Conservation (phyloP, 2,888 invertebrate genomes). For the Volucella inanis region DNA sequence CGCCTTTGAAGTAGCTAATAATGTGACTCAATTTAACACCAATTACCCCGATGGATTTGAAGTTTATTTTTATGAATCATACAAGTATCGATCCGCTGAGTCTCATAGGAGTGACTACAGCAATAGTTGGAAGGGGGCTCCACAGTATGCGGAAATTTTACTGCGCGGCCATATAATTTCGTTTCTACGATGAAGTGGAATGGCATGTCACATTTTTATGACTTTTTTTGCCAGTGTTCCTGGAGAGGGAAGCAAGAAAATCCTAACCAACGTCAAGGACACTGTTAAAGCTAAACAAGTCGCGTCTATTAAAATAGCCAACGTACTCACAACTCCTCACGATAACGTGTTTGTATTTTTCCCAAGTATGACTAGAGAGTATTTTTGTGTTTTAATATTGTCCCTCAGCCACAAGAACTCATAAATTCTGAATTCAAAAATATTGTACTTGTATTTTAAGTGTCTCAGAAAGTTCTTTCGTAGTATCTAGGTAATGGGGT, state of each 20-base stretch:
- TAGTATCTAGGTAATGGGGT: neutral
- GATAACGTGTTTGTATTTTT: slow-evolving; percentile 4
- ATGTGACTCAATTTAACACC: slow-evolving; percentile 59
- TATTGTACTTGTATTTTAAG: slow-evolving; percentile 21
- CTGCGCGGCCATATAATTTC: slow-evolving; percentile 48
- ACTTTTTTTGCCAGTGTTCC: slow-evolving; percentile 33
- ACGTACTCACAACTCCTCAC: neutral
- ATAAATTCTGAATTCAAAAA: slow-evolving; percentile 39
- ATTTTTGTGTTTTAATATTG: slow-evolving; percentile 35
- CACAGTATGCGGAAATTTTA: slow-evolving; percentile 37
- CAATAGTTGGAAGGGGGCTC: neutral
- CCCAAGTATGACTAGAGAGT: neutral
- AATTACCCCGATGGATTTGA: slow-evolving; percentile 54
- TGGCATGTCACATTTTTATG: slow-evolving; percentile 70
- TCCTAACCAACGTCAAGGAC: neutral
- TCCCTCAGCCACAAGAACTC: slow-evolving; percentile 10
- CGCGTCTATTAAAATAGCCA: slow-evolving; percentile 4
- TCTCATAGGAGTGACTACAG: slow-evolving; percentile 19
- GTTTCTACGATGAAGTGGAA: slow-evolving; percentile 53
- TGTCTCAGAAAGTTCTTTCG: neutral
- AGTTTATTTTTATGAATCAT: slow-evolving; percentile 56
- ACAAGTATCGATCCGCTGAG: slow-evolving; percentile 41
- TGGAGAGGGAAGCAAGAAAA: slow-evolving; percentile 13
- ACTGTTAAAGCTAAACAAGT: slow-evolving; percentile 10
- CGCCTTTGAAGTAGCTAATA: slow-evolving; percentile 29